A percentile compares a stretch with the other conserved stretches of the same genome.
These are phyloP conservation scores for Hedychridium roseum DNA, from an alignment of 2,888 invertebrate genomes.

Conservation along the genomic window DNA sequence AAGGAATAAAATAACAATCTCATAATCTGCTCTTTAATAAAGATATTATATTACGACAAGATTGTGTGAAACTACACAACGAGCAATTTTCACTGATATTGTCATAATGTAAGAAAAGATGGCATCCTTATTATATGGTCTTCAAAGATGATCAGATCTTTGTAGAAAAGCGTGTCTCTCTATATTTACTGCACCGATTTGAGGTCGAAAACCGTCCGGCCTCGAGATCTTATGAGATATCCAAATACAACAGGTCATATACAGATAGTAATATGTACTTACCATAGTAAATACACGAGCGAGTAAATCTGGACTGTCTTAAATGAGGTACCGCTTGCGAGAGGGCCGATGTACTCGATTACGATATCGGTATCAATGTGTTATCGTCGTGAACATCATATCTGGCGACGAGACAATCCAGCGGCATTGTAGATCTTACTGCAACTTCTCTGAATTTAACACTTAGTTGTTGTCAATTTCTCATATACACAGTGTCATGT, in stretches of 20 bases:
- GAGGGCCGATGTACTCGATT: conserved; percentile 20
- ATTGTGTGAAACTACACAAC: too few species aligned
- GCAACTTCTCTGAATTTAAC: too few species aligned
- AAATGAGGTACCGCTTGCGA: conserved; percentile 14
- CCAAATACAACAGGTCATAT: conserved; percentile 13
- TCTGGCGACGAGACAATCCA: conserved; percentile 22
- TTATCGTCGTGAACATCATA: conserved; percentile 37
- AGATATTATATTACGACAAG: too few species aligned
- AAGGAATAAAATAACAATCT: too few species aligned
- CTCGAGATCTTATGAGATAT: conserved; percentile 5
- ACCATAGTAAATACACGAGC: conserved; percentile 30
- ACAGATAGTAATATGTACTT: conserved; percentile 20
- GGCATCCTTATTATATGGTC: too few species aligned
- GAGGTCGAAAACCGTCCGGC: conserved; percentile 10
- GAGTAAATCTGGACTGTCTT: conserved; percentile 11
- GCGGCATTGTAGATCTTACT: conserved; percentile 28
- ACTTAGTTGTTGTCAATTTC: too few species aligned
- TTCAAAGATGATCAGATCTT: too few species aligned
- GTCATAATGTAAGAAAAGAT: too few species aligned
- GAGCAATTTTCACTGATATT: too few species aligned
- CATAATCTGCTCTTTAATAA: too few species aligned
- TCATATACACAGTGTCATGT: too few species aligned
- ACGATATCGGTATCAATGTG: conserved; percentile 39
- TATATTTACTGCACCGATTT: conserved; percentile 10
- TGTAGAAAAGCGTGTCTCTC: too few species aligned